Base-by-base conservation (phyloP, 53 echinoderm and acorn worm species). In the Zoroaster sp. region DNA sequence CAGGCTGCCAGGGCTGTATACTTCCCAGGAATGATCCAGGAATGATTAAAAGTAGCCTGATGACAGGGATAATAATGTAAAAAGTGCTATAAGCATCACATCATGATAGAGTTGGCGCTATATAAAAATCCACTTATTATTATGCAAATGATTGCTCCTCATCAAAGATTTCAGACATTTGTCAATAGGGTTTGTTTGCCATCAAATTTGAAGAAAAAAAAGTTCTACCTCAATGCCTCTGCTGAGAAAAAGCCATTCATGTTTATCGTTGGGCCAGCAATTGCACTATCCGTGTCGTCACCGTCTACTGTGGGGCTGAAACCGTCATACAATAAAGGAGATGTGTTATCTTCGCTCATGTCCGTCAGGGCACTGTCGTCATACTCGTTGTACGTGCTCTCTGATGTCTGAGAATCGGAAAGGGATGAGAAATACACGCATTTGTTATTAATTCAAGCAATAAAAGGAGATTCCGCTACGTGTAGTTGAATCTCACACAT, bases 331-430 rank as follows among this genome's bases (percentile, higher is more conserved):
- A 95, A 76, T 52, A 95, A 87, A 34, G 93, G 92, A 15, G 94
- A 94, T 11, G 93, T 91, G 53, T 91, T 88, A 77, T 96, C 97
- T 65, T 97, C 97, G 36, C 95, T 97, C 94, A 93, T 93, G 91
- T 97, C 97, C 13, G 97, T 95, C 66, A 97, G 70, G 69, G 91
- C 94, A 67, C 97, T 97, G 89, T 97, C 97, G 75, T 97, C 97
- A 85, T 97, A 97, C 55, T 97, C 97, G 71, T 97, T 97, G 90
- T 92, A 97, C 9, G 97, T 97, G 75, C 95, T 94, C 83, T 95
- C 95, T 11, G 97, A 97, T 39, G 95, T 97, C 95, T 97, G 90
- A 0, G 52, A 83, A 23, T 37, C 53, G 18, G 3, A 59, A 21
- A 28, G 30, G 28, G 12, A 28, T 11, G 28, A 23, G 63, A 28